These are phyloP conservation scores for Eidolon dupreanum DNA, from an alignment of 2,797 vertebrate species.

Conservation along the genomic window DNA sequence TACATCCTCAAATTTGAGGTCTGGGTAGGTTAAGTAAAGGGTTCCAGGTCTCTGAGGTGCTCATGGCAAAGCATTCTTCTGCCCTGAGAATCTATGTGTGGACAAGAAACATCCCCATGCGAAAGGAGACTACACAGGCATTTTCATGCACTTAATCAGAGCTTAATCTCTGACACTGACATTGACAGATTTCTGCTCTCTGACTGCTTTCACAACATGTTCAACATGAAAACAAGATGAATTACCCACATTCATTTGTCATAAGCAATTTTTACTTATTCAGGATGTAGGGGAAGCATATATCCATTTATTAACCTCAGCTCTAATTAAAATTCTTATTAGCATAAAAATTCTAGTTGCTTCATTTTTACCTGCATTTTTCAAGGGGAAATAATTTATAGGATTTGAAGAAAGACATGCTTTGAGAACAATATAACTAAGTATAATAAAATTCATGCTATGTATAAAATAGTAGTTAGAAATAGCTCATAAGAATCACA, in stretches of 20 bases:
- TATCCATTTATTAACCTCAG: neutral
- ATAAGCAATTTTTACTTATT: conserved; percentile 20
- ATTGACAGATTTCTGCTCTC: neutral
- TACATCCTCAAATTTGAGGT: neutral
- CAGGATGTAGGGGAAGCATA: neutral
- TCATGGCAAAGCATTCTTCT: neutral
- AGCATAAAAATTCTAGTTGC: conserved; percentile 13
- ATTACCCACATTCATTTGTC: neutral
- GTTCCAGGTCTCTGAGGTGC: neutral
- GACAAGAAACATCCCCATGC: neutral
- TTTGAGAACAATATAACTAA: conserved; percentile 13
- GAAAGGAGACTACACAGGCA: neutral
- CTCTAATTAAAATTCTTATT: neutral
- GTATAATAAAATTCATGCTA: neutral
- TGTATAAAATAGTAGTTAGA: neutral
- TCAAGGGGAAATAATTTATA: conserved; percentile 21
- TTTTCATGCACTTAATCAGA: neutral
- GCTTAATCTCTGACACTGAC: neutral
- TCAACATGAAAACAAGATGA: neutral
- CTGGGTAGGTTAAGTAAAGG: neutral
- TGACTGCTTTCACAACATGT: conserved; percentile 33
- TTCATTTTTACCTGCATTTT: conserved; percentile 46
- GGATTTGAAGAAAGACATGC: neutral
- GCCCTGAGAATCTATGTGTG: neutral
- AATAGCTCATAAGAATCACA: neutral